Percentiles rank a stretch among this genome's conserved stretches.
Evolutionary conservation across 2,888 invertebrate genomes (phyloP).

Genomic region (Acanthoscelides obtectus): DNA sequence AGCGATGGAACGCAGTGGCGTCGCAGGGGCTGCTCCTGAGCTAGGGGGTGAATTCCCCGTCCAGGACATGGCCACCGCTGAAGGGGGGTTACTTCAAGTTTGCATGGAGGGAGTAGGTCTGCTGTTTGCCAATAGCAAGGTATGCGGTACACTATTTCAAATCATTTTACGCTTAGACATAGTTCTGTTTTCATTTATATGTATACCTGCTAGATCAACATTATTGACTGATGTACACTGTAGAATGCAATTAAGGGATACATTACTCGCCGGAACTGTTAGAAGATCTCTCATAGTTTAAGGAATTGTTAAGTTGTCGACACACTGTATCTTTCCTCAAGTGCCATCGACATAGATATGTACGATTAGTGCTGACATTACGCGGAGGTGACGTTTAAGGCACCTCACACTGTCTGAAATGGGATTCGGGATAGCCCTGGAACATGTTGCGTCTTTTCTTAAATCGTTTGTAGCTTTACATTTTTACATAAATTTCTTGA

Average conservation of each 20-base stretch:
- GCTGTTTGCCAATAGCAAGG: constrained; percentile 99
- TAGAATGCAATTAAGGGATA: background rate
- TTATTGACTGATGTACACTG: background rate
- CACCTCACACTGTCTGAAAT: too few relatives aligned
- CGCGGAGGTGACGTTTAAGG: too few relatives aligned
- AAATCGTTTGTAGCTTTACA: too few relatives aligned
- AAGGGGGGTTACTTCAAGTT: constrained; percentile 95
- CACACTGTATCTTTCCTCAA: too few relatives aligned
- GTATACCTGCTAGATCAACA: background rate
- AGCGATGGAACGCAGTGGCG: constrained; percentile 91
- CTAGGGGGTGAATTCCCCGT: constrained; percentile 97
- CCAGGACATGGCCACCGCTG: constrained; percentile 94
- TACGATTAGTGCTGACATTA: too few relatives aligned
- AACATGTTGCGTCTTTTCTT: too few relatives aligned
- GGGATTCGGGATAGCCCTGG: too few relatives aligned
- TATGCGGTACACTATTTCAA: constrained; percentile 45
- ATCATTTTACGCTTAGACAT: background rate
- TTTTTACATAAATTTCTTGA: too few relatives aligned
- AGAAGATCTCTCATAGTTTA: too few relatives aligned
- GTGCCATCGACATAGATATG: too few relatives aligned
- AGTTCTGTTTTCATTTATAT: background rate
- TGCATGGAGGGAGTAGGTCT: constrained; percentile 99
- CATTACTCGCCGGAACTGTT: too few relatives aligned
- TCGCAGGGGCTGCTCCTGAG: constrained; percentile 63
- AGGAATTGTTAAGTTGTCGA: too few relatives aligned